Percentiles rank a stretch among this genome's conserved stretches.
phyloP scores from a whole-genome alignment of 2,113 vertebrate genomes.

The Nycticryphes semicollaris region DNA sequence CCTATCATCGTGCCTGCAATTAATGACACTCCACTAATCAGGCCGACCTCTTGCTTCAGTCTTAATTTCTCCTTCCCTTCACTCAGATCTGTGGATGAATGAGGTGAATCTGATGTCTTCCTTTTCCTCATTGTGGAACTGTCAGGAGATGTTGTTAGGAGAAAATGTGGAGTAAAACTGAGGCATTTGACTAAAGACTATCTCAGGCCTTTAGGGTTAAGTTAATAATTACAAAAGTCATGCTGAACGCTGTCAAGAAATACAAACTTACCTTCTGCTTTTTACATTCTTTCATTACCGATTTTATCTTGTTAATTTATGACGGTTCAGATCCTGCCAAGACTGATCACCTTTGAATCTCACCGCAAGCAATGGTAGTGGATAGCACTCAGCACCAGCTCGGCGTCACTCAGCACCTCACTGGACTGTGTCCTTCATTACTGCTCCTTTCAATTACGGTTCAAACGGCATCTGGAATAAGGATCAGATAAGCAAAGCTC shows the following conservation, averaged over 20 bases:
- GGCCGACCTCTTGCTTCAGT: conserved; percentile 60
- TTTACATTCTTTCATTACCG: not conserved
- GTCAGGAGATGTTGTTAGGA: not conserved
- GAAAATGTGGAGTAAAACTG: not conserved
- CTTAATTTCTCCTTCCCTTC: conserved; percentile 22
- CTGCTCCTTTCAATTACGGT: not conserved
- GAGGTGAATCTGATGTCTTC: not conserved
- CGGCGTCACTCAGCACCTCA: not conserved
- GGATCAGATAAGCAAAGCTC: not conserved
- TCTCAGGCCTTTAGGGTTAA: not conserved
- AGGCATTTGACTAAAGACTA: not conserved
- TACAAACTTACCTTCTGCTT: not conserved
- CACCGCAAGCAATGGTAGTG: not conserved
- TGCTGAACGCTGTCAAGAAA: not conserved
- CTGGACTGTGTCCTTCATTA: not conserved
- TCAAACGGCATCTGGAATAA: not conserved
- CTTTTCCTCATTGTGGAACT: conserved; percentile 33
- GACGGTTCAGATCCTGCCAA: not conserved
- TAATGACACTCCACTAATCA: conserved; percentile 77
- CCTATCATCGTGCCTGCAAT: conserved; percentile 85
- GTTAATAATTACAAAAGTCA: conserved; percentile 71
- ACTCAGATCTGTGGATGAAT: not conserved
- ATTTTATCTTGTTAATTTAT: not conserved
- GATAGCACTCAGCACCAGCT: not conserved
- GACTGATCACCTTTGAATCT: not conserved